Evolutionary conservation across 2,113 vertebrate species (phyloP).

Genomic region (Suncus etruscus): DNA sequence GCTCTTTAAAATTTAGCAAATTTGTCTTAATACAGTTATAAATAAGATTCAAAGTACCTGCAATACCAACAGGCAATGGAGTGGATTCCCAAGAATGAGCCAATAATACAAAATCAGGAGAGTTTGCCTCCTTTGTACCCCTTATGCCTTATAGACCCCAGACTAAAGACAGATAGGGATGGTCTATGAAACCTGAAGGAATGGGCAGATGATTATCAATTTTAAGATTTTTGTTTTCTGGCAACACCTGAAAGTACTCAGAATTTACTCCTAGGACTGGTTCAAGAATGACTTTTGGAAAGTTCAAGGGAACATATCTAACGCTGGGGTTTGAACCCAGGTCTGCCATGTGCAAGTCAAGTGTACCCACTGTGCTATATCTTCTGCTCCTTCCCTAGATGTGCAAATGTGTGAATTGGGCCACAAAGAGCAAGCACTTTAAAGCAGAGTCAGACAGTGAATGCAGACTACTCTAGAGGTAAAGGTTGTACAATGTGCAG

Average conservation of each 20-base stretch:
- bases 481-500: neutral
- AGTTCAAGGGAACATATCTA: too few species aligned
- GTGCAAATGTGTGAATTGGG: neutral
- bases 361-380: too few species aligned
- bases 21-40: constrained; percentile 6
- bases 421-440: neutral
- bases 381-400: neutral
- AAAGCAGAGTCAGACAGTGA: neutral
- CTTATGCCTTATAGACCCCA: neutral
- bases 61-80: neutral
- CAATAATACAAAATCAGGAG: neutral
- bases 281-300: too few species aligned
- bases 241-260: too few species aligned
- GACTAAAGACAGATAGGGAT: neutral
- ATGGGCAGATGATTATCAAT: neutral
- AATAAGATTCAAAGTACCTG: neutral
- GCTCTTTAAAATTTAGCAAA: neutral
- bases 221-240: neutral
- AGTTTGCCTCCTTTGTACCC: neutral
- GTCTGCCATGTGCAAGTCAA: too few species aligned
- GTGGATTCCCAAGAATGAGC: neutral
- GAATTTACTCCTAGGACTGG: too few species aligned
- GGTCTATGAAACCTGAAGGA: neutral
- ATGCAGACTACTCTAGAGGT: neutral
- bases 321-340: too few species aligned